Evolutionary conservation across 2,797 vertebrate species (phyloP).

Genomic region (Ctenosaura bakeri): DNA sequence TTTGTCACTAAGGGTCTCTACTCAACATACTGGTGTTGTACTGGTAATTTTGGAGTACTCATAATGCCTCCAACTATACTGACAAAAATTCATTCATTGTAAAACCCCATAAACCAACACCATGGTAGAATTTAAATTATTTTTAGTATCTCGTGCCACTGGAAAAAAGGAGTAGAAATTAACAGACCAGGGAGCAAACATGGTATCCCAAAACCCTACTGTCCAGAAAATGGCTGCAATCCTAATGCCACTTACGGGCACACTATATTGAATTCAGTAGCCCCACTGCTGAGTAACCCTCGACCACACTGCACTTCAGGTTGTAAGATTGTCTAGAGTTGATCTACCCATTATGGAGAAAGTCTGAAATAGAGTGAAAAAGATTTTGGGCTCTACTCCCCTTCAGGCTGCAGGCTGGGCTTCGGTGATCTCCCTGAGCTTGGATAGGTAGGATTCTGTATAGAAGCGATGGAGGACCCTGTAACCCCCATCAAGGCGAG

Average conservation of each 20-base stretch:
- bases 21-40: neutral
- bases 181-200: neutral
- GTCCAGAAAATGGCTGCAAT: neutral
- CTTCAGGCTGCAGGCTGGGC: neutral
- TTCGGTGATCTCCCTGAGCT: neutral
- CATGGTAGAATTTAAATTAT: neutral
- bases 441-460: neutral
- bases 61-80: neutral
- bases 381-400: neutral
- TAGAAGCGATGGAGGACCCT: neutral
- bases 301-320: neutral
- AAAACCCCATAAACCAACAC: neutral
- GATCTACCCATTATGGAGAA: neutral
- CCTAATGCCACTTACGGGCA: neutral
- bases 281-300: neutral
- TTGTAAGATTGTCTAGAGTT: neutral
- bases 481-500: neutral
- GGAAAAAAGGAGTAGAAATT: neutral
- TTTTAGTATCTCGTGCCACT: neutral
- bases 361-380: neutral
- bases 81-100: too few species aligned
- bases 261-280: neutral
- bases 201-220: neutral
- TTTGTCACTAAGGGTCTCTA: neutral
- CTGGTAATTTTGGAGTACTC: neutral